Evolutionary conservation across 2,797 vertebrate species (phyloP), one percentile per base, ranked within the genome.

Genomic region (Rousettus madagascariensis): DNA sequence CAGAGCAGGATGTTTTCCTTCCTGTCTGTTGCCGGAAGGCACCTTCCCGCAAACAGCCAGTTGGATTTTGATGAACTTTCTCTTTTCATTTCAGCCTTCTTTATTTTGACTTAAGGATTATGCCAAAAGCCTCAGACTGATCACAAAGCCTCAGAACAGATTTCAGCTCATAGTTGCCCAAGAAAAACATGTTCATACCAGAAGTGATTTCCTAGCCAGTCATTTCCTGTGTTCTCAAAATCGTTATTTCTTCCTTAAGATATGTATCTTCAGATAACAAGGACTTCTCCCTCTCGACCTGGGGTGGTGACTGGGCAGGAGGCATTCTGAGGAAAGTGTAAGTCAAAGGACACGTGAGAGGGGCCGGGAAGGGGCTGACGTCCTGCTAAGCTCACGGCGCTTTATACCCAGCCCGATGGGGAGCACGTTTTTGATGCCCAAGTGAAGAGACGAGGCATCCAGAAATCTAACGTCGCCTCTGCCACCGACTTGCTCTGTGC

Each of bases 131-230:
- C 78, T 61, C 72, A 88, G 93, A 90, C 66, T 66, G 95, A 89
- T 94, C 86, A n/a, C 43, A 78, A 96, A 87, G 74, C 65, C 84
- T 83, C 86, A 75, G 90, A 88, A 68, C 90, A 90, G 85, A 93
- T 63, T 97, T 85, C 68, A 36, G 22, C 82, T 87, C 78, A 24
- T 1, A 75, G 90, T 91, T 79, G 78, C 85, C 93, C 89, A 92
- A 95, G 91, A 94, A 95, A 95, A 96, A 87, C 95, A 96, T 87
- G 89, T 91, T 87, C 78, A 94, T 87, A 83, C 90, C 63, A 22
- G 71, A 77, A 96, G 93, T 84, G 11, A 91, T 87, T 93, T 96
- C 87, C 91, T 90, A 86, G 84, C 77, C 86, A 79, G 72, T 94
- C 87, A 91, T 91, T 97, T 96, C 96, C 97, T 92, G 82, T 91